phyloP scores from a whole-genome alignment of 2,113 vertebrate genomes.

The Marmota flaviventris region DNA sequence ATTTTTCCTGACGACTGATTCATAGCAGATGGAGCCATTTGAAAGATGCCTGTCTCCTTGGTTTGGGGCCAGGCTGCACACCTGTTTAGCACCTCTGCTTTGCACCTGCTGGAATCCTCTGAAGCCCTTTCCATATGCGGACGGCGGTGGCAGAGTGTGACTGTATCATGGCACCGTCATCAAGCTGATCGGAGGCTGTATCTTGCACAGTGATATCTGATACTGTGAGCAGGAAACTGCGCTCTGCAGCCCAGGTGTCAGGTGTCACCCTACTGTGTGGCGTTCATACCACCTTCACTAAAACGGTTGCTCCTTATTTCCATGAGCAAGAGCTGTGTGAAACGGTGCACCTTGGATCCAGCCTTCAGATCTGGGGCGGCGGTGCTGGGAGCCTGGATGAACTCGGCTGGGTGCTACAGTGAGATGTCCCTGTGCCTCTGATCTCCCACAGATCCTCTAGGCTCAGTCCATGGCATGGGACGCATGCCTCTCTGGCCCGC shows the following conservation, averaged over 20 bases:
- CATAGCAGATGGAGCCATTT: not conserved
- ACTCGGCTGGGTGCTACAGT: rapidly evolving
- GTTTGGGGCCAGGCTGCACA: not conserved
- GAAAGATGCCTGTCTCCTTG: not conserved
- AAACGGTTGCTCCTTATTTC: not conserved
- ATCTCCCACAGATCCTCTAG: not conserved
- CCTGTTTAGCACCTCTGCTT: not conserved
- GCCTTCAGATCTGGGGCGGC: not conserved
- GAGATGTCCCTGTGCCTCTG: not conserved
- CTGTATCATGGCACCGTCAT: not conserved
- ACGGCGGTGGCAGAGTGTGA: not conserved
- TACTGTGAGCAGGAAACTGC: not conserved
- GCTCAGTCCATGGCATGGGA: not conserved
- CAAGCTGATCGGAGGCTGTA: not conserved
- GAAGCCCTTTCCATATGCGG: not conserved
- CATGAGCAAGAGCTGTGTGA: not conserved
- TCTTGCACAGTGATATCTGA: rapidly evolving
- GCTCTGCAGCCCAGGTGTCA: not conserved
- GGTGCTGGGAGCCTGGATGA: not conserved
- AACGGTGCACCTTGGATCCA: not conserved
- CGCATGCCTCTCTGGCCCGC: too few relatives aligned
- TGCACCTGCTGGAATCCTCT: not conserved
- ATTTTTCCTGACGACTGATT: conserved; percentile 32
- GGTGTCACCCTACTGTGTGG: not conserved
- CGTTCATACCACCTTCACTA: too few relatives aligned